Conservation (phyloP, 2,888 invertebrate species). For the Lepidocyrtinus sp. region DNA sequence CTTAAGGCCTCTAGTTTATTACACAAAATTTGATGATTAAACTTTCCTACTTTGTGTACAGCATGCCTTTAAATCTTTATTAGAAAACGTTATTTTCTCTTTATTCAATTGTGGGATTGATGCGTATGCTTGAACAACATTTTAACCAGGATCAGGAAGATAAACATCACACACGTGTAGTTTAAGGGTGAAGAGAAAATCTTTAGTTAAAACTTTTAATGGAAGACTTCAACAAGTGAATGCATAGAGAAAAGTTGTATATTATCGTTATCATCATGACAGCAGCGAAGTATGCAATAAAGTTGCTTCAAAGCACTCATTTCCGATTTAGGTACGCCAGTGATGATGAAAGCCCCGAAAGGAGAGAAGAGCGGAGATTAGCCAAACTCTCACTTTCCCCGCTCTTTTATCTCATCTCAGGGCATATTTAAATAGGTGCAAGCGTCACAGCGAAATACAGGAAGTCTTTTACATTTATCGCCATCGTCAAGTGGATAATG, state of each 20-base stretch:
- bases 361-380: conserved; percentile 36
- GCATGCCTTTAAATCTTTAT: too few species aligned
- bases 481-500: not conserved
- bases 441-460: not conserved
- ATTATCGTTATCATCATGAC: not conserved
- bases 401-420: not conserved
- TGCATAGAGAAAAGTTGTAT: not conserved
- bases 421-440: not conserved
- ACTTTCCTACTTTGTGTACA: too few species aligned
- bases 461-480: not conserved
- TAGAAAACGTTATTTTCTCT: too few species aligned
- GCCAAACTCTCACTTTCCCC: conserved; percentile 28
- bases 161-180: too few species aligned
- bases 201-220: conserved; percentile 6
- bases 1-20: too few species aligned
- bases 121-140: too few species aligned
- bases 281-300: not conserved
- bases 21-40: too few species aligned
- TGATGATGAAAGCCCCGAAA: not conserved
- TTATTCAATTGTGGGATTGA: too few species aligned
- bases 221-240: not conserved
- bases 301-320: conserved; percentile 5
- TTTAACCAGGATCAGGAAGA: too few species aligned
- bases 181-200: too few species aligned
- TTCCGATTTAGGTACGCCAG: not conserved